Base-by-base conservation (phyloP, 1,140 invertebrate species). In the Drosophila guanche region DNA sequence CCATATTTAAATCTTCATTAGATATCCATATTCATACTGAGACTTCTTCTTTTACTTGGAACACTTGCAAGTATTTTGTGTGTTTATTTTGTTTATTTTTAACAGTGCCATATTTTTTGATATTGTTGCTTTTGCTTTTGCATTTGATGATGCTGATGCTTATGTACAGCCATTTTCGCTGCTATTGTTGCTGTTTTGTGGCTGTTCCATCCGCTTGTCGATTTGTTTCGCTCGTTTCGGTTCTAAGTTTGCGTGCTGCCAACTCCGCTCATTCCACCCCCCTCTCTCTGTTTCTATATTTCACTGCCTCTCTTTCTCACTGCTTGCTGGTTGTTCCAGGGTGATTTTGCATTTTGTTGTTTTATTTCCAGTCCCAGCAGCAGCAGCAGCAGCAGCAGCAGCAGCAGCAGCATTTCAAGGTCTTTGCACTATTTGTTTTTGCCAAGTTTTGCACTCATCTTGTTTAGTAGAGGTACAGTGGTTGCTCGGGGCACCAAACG, bases 161-260 rank as follows among this genome's bases (percentile, higher is more conserved):
- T 6, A 29, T 29, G 27, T 29, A 29, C 27, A 29, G 27, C 27
- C 2, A 29, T 29, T 29, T 7, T 40, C 45, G 50, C 4, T 47
- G 65, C 47, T 52, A 54, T 71, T 42, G 71, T 37, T 61, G 58
- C 22, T 57, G 6, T 29, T 76, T 45, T 78, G 61, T 68, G 67
- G 59, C 51, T 62, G 14, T 69, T 79, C 54, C 68, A 51, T 65
- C 63, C 76, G 67, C 45, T 25, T 59, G 61, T 73, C 81, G 69
- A 74, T 85, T 80, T 58, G 83, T 76, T 88, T 81, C 66, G 81
- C 78, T 78, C 71, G 75, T 88, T 88, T 88, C 83, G 66, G 62
- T 86, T 81, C 81, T 75, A 81, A 78, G 81, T 88, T 86, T 78
- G 83, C 83, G 77, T 86, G 81, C 62, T 88, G 73, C 54, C 79